phyloP scores from a whole-genome alignment of 2,113 vertebrate species.

The Thermophis baileyi region DNA sequence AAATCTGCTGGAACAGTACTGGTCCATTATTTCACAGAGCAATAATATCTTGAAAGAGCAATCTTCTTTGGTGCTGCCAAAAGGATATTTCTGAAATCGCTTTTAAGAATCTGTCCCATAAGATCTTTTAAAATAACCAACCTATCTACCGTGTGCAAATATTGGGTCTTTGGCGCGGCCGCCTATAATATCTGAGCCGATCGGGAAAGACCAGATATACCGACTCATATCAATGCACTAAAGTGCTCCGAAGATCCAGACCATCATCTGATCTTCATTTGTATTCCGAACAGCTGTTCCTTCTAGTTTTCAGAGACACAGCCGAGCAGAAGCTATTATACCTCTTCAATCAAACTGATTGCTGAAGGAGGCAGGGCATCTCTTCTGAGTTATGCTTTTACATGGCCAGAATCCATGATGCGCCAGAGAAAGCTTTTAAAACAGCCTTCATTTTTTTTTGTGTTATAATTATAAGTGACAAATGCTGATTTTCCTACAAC shows the following conservation, averaged over 20 bases:
- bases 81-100: background rate
- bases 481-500: too few relatives aligned
- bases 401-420: background rate
- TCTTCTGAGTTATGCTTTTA: background rate
- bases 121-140: background rate
- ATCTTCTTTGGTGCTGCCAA: background rate
- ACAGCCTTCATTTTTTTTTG: background rate
- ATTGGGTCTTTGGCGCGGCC: background rate
- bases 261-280: background rate
- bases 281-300: background rate
- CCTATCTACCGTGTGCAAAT: background rate
- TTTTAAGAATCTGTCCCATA: background rate
- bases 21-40: background rate
- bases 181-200: background rate
- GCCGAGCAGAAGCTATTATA: background rate
- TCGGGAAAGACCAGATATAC: background rate
- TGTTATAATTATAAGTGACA: background rate
- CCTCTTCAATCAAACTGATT: constrained; percentile 30
- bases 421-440: background rate
- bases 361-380: background rate
- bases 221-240: background rate
- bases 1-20: background rate
- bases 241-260: background rate
- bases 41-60: background rate
- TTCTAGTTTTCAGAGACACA: background rate